Evolutionary conservation across 2,797 vertebrate species (phyloP).

Genomic region (Microhierax caerulescens): DNA sequence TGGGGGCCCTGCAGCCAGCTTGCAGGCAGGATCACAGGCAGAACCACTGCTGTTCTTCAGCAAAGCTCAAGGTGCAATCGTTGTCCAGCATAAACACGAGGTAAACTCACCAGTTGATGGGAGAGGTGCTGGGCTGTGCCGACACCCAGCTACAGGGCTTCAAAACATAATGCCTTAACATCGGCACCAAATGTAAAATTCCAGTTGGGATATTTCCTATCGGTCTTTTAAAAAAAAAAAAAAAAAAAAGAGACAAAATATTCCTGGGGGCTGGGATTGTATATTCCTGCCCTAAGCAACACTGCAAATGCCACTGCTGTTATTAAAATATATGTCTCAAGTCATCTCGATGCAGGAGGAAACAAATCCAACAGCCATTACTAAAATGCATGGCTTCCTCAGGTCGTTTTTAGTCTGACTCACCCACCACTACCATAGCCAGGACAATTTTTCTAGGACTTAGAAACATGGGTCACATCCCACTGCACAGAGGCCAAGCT

Average conservation of each 20-base stretch:
- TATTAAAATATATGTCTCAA: not conserved
- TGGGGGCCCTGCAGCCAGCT: not conserved
- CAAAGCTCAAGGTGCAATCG: not conserved
- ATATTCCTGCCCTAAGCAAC: not conserved
- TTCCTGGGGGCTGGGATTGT: not conserved
- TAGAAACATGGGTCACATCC: not conserved
- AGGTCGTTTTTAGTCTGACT: not conserved
- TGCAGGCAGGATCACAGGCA: not conserved
- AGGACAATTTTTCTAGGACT: not conserved
- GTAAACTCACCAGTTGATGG: not conserved
- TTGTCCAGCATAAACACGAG: accelerated
- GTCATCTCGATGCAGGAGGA: not conserved
- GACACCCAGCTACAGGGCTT: not conserved
- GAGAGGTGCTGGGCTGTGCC: not conserved
- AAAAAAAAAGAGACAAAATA: not conserved
- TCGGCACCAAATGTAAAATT: not conserved
- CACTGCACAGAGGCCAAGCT: not conserved
- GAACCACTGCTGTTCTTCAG: not conserved
- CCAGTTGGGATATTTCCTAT: not conserved
- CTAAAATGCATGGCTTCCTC: not conserved
- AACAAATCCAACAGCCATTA: not conserved
- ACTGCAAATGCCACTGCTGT: not conserved
- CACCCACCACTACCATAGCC: not conserved
- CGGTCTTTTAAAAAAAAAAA: not conserved
- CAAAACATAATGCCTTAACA: not conserved